Evolutionary conservation across 2,113 vertebrate species (phyloP).

Genomic region (Leptobrachium ailaonicum): DNA sequence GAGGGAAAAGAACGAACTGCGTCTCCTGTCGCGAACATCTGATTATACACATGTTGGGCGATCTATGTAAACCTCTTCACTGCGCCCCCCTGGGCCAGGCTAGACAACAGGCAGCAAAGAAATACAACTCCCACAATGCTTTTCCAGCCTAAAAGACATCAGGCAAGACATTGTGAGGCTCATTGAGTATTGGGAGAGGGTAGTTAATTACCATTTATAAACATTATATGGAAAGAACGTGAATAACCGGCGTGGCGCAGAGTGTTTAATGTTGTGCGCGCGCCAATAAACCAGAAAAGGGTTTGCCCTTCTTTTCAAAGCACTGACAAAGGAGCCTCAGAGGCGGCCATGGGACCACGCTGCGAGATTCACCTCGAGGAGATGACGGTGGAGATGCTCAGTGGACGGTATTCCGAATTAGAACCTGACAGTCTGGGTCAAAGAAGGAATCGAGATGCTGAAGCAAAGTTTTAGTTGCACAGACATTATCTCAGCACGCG

Average conservation of each 20-base stretch:
- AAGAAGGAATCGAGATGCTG: conserved; percentile 12
- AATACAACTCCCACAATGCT: too few relatives aligned
- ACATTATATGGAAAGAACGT: too few relatives aligned
- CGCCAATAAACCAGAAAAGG: neutral
- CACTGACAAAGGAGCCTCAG: neutral
- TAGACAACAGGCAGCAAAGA: too few relatives aligned
- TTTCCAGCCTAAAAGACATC: too few relatives aligned
- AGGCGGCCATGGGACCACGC: neutral
- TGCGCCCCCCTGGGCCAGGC: too few relatives aligned
- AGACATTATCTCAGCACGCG: conserved; percentile 31
- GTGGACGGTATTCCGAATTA: conserved; percentile 28
- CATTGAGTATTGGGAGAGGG: too few relatives aligned
- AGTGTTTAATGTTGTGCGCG: too few relatives aligned
- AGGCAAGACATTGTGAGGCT: too few relatives aligned
- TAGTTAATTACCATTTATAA: too few relatives aligned
- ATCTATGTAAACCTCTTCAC: too few relatives aligned
- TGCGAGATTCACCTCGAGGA: conserved; percentile 30
- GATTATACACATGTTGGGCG: neutral
- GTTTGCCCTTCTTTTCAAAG: conserved; percentile 5
- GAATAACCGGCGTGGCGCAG: too few relatives aligned
- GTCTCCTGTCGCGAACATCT: neutral
- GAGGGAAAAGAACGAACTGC: neutral
- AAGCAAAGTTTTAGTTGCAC: conserved; percentile 17
- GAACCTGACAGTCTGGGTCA: neutral
- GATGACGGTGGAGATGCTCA: conserved; percentile 12